Evolutionary conservation across 2,888 invertebrate species (phyloP).

Genomic region (Calameuta pallipes): DNA sequence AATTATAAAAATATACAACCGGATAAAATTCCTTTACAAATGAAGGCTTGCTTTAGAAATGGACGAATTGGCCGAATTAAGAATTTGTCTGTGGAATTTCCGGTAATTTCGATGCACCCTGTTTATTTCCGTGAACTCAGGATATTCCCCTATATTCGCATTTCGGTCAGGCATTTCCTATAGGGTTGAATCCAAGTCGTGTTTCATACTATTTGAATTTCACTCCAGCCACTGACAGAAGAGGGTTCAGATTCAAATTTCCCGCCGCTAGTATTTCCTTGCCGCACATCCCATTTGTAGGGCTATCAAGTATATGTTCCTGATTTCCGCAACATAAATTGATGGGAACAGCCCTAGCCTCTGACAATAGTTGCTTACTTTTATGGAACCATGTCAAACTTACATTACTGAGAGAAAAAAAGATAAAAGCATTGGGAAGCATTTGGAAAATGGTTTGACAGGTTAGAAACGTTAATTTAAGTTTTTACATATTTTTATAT

Average conservation of each 20-base stretch:
- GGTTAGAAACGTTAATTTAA: background rate
- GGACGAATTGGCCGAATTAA: background rate
- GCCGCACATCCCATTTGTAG: background rate
- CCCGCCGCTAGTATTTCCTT: background rate
- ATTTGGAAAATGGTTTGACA: background rate
- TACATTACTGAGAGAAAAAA: no score
- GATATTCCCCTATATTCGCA: background rate
- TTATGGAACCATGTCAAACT: background rate
- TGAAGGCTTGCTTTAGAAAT: background rate
- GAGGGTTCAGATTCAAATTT: background rate
- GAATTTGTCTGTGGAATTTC: background rate
- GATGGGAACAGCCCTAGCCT: background rate
- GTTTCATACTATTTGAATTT: background rate
- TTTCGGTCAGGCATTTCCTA: background rate
- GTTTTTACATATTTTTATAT: background rate
- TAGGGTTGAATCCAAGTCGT: background rate
- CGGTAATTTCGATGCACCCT: background rate
- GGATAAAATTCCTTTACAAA: background rate
- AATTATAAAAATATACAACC: background rate
- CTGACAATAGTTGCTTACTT: background rate
- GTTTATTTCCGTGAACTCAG: background rate
- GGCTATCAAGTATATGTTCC: background rate
- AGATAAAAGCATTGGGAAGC: background rate
- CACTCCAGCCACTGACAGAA: background rate
- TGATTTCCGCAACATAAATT: background rate